Conservation (phyloP, 2,797 vertebrate species). For the Hydrolagus colliei region DNA sequence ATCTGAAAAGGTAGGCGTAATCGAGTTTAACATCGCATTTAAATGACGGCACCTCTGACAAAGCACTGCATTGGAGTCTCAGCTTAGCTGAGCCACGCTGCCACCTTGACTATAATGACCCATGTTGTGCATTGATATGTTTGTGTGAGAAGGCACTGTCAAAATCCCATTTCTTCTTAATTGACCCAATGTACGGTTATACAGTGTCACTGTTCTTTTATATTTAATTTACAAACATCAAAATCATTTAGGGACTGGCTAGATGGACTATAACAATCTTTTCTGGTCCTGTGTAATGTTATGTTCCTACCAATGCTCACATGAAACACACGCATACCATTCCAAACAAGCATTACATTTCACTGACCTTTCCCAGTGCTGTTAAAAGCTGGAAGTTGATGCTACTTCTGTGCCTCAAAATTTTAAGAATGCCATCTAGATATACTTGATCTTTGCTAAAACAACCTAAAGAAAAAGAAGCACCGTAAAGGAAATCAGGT, state of each 20-base stretch:
- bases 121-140: too few relatives aligned
- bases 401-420: conserved; percentile 75
- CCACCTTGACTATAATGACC: too few relatives aligned
- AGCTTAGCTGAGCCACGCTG: too few relatives aligned
- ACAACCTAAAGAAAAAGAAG: conserved; percentile 62
- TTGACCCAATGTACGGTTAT: too few relatives aligned
- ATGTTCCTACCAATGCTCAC: neutral
- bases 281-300: neutral
- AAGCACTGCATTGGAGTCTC: too few relatives aligned
- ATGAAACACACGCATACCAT: neutral
- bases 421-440: conserved; percentile 80
- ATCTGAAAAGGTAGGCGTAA: too few relatives aligned
- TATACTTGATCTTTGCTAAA: conserved; percentile 97
- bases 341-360: neutral
- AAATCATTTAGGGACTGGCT: neutral
- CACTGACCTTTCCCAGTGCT: conserved; percentile 79
- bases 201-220: too few relatives aligned
- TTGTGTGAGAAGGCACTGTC: too few relatives aligned
- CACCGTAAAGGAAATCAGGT: neutral
- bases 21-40: too few relatives aligned
- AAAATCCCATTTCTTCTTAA: too few relatives aligned
- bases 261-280: neutral
- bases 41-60: too few relatives aligned
- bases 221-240: too few relatives aligned
- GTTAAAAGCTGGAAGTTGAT: conserved; percentile 84